Percentiles rank a stretch among this genome's conserved stretches.
Conservation (phyloP, 2,888 invertebrate species). For the Cerastis rubricosa region DNA sequence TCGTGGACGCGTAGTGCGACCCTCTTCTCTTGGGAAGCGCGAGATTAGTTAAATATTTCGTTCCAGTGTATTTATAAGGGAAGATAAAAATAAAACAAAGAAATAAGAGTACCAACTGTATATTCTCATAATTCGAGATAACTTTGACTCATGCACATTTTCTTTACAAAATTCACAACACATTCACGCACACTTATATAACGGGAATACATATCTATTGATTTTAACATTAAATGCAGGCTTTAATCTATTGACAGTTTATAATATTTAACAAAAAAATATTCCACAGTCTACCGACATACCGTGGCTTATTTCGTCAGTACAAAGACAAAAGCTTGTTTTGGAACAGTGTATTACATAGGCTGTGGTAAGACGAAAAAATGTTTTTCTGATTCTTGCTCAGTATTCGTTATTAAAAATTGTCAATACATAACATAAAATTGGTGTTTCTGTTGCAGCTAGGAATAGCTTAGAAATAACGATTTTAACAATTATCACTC, state of each 20-base stretch:
- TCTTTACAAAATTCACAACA: slow-evolving; percentile 63
- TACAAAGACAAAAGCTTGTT: not conserved
- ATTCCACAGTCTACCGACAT: slow-evolving; percentile 13
- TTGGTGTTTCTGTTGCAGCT: slow-evolving; percentile 49
- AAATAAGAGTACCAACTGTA: slow-evolving; percentile 75
- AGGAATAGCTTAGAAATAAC: slow-evolving; percentile 32
- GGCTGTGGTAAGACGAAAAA: not conserved
- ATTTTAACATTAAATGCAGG: slow-evolving; percentile 57
- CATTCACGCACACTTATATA: slow-evolving; percentile 52
- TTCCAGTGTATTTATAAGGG: not conserved
- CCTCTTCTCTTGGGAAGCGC: too few relatives aligned
- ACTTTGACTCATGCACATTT: slow-evolving; percentile 58
- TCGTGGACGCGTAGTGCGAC: too few relatives aligned
- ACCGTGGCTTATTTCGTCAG: not conserved
- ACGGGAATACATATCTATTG: slow-evolving; percentile 45
- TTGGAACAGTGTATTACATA: not conserved
- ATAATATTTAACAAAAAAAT: not conserved
- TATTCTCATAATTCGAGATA: slow-evolving; percentile 82
- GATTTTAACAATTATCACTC: slow-evolving; percentile 47
- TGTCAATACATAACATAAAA: slow-evolving; percentile 40
- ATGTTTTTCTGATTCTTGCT: not conserved
- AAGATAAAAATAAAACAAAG: slow-evolving; percentile 72
- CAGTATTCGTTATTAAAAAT: slow-evolving; percentile 17
- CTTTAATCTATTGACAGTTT: slow-evolving; percentile 51
- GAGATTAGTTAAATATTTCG: not conserved